Percentiles rank a stretch among this genome's conserved stretches.
These are phyloP conservation scores for Rhombomys opimus DNA, from an alignment of 2,113 vertebrate species.

Conservation along the genomic window DNA sequence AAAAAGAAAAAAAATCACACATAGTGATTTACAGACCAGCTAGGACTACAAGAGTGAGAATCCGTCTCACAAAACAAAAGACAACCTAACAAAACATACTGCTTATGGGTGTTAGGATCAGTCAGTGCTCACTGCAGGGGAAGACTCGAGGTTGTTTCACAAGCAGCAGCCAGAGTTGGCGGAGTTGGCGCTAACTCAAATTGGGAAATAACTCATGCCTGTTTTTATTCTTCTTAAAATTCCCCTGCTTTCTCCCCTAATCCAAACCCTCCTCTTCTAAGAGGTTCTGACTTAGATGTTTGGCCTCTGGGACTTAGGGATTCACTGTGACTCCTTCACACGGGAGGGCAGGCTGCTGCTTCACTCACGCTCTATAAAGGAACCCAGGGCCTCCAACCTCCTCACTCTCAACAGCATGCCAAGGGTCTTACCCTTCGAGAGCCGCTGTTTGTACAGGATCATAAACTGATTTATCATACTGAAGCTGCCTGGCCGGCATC, in stretches of 20 bases:
- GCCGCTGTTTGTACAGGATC: not conserved
- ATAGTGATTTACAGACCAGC: not conserved
- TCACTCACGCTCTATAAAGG: not conserved
- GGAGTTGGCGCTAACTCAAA: not conserved
- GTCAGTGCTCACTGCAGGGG: not conserved
- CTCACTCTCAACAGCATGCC: not conserved
- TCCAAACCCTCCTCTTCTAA: not conserved
- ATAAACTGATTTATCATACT: slow-evolving; percentile 5
- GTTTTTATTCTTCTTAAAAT: not conserved
- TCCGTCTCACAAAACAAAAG: not conserved
- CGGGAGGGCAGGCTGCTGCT: not conserved
- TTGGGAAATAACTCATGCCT: not conserved
- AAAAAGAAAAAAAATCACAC: not conserved
- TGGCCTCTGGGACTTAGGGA: not conserved
- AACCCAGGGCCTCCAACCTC: not conserved
- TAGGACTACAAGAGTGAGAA: not conserved
- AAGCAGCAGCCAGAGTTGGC: not conserved
- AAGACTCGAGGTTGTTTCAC: not conserved
- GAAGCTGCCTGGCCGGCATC: not conserved
- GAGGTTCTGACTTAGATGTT: not conserved
- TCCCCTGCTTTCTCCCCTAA: not conserved
- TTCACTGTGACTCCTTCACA: not conserved
- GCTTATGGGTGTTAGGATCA: not conserved
- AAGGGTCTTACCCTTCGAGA: not conserved
- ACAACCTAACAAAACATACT: not conserved